A percentile compares a stretch with the other conserved stretches of the same genome.
phyloP scores from a whole-genome alignment of 2,888 invertebrate species.

The Thera britannica region DNA sequence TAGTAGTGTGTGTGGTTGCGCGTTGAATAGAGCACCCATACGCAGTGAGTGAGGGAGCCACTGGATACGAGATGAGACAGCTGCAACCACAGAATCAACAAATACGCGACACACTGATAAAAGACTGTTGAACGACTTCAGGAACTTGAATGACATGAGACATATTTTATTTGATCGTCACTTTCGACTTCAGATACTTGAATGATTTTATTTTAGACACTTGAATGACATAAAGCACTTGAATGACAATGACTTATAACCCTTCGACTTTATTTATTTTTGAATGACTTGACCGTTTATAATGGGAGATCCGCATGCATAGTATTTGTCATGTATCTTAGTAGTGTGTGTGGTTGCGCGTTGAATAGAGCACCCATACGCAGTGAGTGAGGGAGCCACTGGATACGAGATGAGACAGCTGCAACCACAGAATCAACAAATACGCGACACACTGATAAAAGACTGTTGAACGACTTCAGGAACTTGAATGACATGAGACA shows the following conservation, averaged over 20 bases:
- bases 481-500: too few species aligned
- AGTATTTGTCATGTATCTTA: background rate
- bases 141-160: too few species aligned
- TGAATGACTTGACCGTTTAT: constrained; percentile 1
- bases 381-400: constrained; percentile 70
- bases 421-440: constrained; percentile 96
- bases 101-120: constrained; percentile 92
- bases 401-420: constrained; percentile 95
- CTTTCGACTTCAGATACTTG: background rate
- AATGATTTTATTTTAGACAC: background rate
- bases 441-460: constrained; percentile 92
- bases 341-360: constrained; percentile 55
- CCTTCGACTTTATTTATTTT: background rate
- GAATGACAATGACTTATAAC: background rate
- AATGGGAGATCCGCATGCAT: constrained; percentile 31
- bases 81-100: constrained; percentile 97
- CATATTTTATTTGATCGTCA: background rate
- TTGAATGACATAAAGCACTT: background rate
- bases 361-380: constrained; percentile 79
- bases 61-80: constrained; percentile 94
- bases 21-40: constrained; percentile 78
- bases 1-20: constrained; percentile 54
- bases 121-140: too few species aligned
- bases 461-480: too few species aligned
- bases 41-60: constrained; percentile 70